phyloP scores from a whole-genome alignment of 2,888 invertebrate genomes.

The Caenorhabditis angaria region DNA sequence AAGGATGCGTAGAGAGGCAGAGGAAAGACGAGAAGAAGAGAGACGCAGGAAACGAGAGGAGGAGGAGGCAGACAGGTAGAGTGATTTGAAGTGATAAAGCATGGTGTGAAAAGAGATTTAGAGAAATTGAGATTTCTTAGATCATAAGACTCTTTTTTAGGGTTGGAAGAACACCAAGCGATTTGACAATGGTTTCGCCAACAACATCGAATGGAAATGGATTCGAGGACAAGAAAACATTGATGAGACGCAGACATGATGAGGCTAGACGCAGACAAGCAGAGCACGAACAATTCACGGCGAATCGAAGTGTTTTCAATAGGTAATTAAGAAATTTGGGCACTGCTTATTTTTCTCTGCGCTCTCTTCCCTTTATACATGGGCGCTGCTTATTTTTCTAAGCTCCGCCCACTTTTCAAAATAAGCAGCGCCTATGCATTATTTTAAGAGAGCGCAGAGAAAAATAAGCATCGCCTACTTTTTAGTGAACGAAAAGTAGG shows the following conservation, averaged over 20 bases:
- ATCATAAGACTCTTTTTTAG: neutral
- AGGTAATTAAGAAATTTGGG: neutral
- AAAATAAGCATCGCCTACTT: neutral
- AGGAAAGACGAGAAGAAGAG: slow-evolving; percentile 31
- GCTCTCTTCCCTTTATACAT: too few species aligned
- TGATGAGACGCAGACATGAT: slow-evolving; percentile 48
- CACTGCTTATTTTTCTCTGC: neutral
- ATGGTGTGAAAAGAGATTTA: too few species aligned
- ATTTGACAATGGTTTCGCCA: slow-evolving; percentile 4
- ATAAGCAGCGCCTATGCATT: neutral
- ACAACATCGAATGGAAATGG: slow-evolving; percentile 19
- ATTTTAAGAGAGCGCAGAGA: neutral
- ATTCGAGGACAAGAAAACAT: slow-evolving; percentile 35
- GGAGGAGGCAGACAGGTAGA: neutral
- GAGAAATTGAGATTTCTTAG: too few species aligned
- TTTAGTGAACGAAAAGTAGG: neutral
- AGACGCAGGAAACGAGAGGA: neutral
- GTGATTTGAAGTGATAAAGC: neutral
- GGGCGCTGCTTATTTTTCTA: neutral
- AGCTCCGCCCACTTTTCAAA: neutral
- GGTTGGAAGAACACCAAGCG: neutral
- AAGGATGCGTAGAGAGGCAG: slow-evolving; percentile 30
- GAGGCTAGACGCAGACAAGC: slow-evolving; percentile 51
- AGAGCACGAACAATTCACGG: slow-evolving; percentile 52
- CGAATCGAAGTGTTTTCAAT: slow-evolving; percentile 45